A percentile compares a stretch with the other conserved stretches of the same genome.
Conservation (phyloP, 2,888 invertebrate genomes). For the Dyspetes luteomarginatus region DNA sequence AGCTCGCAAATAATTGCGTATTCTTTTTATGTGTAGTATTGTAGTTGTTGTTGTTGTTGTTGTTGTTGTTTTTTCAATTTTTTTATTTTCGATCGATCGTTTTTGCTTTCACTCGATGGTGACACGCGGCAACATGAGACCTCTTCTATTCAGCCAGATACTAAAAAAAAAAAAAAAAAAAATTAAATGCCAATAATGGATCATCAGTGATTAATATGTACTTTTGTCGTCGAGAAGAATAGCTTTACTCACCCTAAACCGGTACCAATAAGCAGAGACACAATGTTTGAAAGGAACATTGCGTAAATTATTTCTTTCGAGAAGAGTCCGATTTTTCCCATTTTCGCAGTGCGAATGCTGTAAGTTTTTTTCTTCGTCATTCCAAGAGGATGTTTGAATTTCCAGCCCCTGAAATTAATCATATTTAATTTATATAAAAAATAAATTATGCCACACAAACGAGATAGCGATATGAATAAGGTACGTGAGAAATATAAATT, state of each 20-base stretch:
- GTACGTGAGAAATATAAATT: not conserved
- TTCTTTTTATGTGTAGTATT: too few relatives aligned
- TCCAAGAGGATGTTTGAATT: slow-evolving; percentile 90
- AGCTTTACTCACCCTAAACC: slow-evolving; percentile 94
- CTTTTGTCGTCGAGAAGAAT: not conserved
- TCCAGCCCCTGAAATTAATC: slow-evolving; percentile 89
- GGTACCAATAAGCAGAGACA: slow-evolving; percentile 95
- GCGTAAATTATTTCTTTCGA: slow-evolving; percentile 95
- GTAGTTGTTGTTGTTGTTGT: too few relatives aligned
- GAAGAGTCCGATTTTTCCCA: slow-evolving; percentile 92
- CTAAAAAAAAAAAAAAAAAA: slow-evolving; percentile 82
- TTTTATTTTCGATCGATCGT: slow-evolving; percentile 60
- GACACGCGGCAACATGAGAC: slow-evolving; percentile 79
- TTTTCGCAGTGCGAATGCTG: slow-evolving; percentile 89
- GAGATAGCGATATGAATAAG: not conserved
- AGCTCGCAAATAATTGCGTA: slow-evolving; percentile 64
- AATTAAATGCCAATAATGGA: not conserved
- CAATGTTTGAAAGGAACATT: slow-evolving; percentile 94
- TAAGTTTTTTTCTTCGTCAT: slow-evolving; percentile 86
- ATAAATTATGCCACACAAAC: not conserved
- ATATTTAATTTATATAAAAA: not conserved
- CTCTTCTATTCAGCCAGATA: slow-evolving; percentile 88
- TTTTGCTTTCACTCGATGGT: slow-evolving; percentile 77
- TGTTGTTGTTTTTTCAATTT: slow-evolving; percentile 46
- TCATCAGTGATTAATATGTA: not conserved